Base-by-base conservation (phyloP, 2,113 vertebrate species). In the Speoplatyrhinus poulsoni region DNA sequence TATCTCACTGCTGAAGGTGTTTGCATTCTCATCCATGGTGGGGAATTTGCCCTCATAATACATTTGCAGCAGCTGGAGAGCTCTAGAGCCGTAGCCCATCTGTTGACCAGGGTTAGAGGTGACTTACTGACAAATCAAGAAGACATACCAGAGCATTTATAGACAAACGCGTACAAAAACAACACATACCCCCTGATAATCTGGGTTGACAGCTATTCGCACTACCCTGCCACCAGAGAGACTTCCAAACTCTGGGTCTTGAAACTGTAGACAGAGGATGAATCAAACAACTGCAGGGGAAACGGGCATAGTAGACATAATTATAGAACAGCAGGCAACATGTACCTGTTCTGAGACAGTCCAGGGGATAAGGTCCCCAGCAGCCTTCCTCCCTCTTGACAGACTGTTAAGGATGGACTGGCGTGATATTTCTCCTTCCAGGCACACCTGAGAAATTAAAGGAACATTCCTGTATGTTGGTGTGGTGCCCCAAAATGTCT, bases 301-400 rank as follows among this genome's bases (percentile, higher is more conserved):
- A 16, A 12, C 36, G 41, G n/a, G 67, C 4, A 11, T 15, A 19
- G 11, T 7, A 50, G 48, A 9, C 7, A 3, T 3, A 46, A 49
- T 59, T 6, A 62, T 12, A 11, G 3, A 46, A 3, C 16, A 62
- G 41, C 0, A 4, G 52, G 2, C 2, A 3, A 6, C 7, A 3
- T 5, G 61, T 85, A 99, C 98, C 95, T 99, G 98, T 66, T 99
- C 98, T 0, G 98, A 99, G 36, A 99, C 63, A 0, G 96, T 99
- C 98, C 98, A 99, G 0, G 98, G 98, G 84, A 99, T 98, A 46
- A 99, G 94, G 75, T 99, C 98, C 3, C 98, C 97, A 0, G 95
- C 95, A 16, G 98, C 97, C 66, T 98, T 99, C 88, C 95, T 99
- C 17, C 98, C 98, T 80, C 97, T 92, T 26, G 97, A 96, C 32